phyloP scores from a whole-genome alignment of 2,113 vertebrate genomes.

The Takifugu flavidus region DNA sequence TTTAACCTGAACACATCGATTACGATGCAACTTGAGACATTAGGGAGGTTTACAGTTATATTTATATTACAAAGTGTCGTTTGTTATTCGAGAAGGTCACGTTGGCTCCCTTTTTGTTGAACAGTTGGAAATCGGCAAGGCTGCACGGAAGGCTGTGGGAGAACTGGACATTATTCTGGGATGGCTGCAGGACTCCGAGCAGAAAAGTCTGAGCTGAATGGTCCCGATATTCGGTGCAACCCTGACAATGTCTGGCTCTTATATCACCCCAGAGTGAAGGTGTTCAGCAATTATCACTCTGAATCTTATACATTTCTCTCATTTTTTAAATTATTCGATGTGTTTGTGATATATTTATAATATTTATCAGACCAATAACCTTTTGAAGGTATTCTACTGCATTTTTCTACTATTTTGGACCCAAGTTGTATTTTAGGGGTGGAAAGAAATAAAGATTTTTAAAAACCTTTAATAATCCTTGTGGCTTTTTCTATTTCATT shows the following conservation, averaged over 20 bases:
- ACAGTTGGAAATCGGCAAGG: slow-evolving; percentile 79
- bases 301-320: slow-evolving; percentile 18
- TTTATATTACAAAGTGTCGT: no score
- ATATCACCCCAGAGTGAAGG: background rate
- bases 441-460: no score
- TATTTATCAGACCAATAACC: slow-evolving; percentile 7
- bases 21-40: no score
- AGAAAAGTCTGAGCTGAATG: background rate
- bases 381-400: background rate
- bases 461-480: no score
- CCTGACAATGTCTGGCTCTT: background rate
- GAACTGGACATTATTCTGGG: slow-evolving; percentile 84
- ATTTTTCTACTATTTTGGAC: no score
- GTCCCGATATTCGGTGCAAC: background rate
- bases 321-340: slow-evolving; percentile 31
- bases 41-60: no score
- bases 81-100: no score
- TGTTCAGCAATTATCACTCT: background rate
- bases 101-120: slow-evolving; percentile 1
- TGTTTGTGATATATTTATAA: slow-evolving; percentile 37
- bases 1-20: no score
- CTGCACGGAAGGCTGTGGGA: slow-evolving; percentile 83
- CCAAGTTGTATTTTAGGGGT: no score
- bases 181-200: slow-evolving; percentile 77
- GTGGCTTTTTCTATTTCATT: no score